phyloP scores from a whole-genome alignment of 2,888 invertebrate species.

The Argyresthia albistria region DNA sequence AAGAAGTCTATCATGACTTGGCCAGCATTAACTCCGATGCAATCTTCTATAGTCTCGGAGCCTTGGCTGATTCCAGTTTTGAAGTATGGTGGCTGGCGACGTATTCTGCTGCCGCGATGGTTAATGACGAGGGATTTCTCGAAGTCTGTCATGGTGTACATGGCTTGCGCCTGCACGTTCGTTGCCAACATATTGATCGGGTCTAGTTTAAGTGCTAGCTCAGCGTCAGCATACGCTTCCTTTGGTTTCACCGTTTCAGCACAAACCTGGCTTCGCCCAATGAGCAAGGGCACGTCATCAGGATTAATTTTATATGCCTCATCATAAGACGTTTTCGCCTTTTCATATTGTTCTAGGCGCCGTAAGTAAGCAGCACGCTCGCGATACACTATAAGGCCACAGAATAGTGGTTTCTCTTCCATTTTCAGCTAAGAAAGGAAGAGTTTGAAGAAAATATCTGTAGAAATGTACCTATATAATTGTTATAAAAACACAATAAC shows the following conservation, averaged over 20 bases:
- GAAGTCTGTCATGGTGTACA: slow-evolving; percentile 62
- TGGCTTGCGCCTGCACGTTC: slow-evolving; percentile 57
- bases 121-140: slow-evolving; percentile 61
- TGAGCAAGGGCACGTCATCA: slow-evolving; percentile 48
- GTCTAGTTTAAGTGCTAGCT: slow-evolving; percentile 49
- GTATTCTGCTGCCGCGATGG: slow-evolving; percentile 38
- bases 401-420: slow-evolving; percentile 52
- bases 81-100: slow-evolving; percentile 56
- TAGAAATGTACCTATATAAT: too few species aligned
- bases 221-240: slow-evolving; percentile 55
- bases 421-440: slow-evolving; percentile 23
- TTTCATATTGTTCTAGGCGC: slow-evolving; percentile 57
- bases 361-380: slow-evolving; percentile 54
- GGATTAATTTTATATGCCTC: slow-evolving; percentile 43
- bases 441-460: too few species aligned
- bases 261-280: slow-evolving; percentile 55
- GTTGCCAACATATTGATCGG: slow-evolving; percentile 54
- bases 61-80: slow-evolving; percentile 61
- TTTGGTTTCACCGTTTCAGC: slow-evolving; percentile 53
- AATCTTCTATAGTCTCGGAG: slow-evolving; percentile 58
- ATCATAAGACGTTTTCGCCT: slow-evolving; percentile 53
- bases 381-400: slow-evolving; percentile 54
- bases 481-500: too few species aligned
- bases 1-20: slow-evolving; percentile 54
- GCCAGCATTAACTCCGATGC: slow-evolving; percentile 55